These are phyloP conservation scores for Melipona quadrifasciata DNA, from an alignment of 1,140 invertebrate genomes.

Conservation along the genomic window DNA sequence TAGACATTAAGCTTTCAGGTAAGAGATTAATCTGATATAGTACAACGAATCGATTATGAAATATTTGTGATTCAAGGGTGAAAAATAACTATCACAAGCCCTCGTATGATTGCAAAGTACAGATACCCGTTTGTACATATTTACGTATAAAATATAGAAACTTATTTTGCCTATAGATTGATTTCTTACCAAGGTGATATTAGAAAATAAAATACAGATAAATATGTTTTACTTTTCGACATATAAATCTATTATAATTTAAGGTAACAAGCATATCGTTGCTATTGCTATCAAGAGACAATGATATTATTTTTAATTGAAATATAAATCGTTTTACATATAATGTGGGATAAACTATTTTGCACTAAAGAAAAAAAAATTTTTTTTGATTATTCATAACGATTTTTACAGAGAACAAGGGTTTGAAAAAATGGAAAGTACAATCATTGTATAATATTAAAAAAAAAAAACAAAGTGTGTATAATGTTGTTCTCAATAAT, in stretches of 20 bases:
- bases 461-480: neutral
- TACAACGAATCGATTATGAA: slow-evolving; percentile 64
- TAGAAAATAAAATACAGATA: slow-evolving; percentile 62
- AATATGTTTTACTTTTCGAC: slow-evolving; percentile 52
- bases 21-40: slow-evolving; percentile 67
- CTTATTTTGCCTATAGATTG: slow-evolving; percentile 63
- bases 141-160: slow-evolving; percentile 62
- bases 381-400: neutral
- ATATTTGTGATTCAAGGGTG: slow-evolving; percentile 38
- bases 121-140: slow-evolving; percentile 54
- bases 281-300: neutral
- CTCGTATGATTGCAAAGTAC: slow-evolving; percentile 32
- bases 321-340: neutral
- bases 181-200: slow-evolving; percentile 70
- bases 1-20: slow-evolving; percentile 63
- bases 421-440: neutral
- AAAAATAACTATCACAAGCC: slow-evolving; percentile 29
- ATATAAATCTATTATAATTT: slow-evolving; percentile 53
- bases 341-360: neutral
- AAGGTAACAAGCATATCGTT: neutral
- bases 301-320: slow-evolving; percentile 3
- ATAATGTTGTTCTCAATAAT: neutral
- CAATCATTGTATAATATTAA: neutral
- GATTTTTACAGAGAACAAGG: neutral
- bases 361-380: slow-evolving; percentile 3